These are phyloP conservation scores for Sebastolobus alascanus DNA, from an alignment of 2,797 vertebrate species.

Conservation along the genomic window DNA sequence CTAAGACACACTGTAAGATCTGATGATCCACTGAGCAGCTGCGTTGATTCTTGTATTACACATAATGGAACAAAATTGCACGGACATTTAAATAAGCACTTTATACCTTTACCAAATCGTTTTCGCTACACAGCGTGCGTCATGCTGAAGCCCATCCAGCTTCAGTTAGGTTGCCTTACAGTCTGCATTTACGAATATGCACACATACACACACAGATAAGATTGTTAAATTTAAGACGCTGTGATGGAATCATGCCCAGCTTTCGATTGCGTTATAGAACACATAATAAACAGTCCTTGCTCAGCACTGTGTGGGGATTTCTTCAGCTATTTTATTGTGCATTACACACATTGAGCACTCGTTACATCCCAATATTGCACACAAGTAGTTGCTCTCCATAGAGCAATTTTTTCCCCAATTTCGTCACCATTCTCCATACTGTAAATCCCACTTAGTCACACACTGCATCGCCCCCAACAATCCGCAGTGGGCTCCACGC, in stretches of 20 bases:
- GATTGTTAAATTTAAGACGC: constrained; percentile 18
- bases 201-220: constrained; percentile 14
- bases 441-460: constrained; percentile 29
- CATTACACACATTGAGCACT: constrained; percentile 15
- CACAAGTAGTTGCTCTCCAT: constrained; percentile 15
- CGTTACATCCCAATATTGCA: constrained; percentile 34
- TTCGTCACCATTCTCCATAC: neutral
- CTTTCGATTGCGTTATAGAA: constrained; percentile 7
- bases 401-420: constrained; percentile 20
- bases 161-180: neutral
- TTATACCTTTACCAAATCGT: constrained; percentile 33
- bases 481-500: constrained; percentile 12
- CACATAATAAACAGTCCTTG: constrained; percentile 22
- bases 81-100: constrained; percentile 31
- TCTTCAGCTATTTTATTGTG: constrained; percentile 16
- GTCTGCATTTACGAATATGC: neutral
- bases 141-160: constrained; percentile 32
- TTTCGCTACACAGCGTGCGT: constrained; percentile 24
- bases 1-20: neutral
- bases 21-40: constrained; percentile 29
- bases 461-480: constrained; percentile 9
- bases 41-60: constrained; percentile 25
- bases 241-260: constrained; percentile 35
- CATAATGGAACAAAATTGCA: constrained; percentile 49
- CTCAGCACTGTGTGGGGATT: constrained; percentile 21